Evolutionary conservation across 2,113 vertebrate species (phyloP).

Genomic region (Spermophilus dauricus): DNA sequence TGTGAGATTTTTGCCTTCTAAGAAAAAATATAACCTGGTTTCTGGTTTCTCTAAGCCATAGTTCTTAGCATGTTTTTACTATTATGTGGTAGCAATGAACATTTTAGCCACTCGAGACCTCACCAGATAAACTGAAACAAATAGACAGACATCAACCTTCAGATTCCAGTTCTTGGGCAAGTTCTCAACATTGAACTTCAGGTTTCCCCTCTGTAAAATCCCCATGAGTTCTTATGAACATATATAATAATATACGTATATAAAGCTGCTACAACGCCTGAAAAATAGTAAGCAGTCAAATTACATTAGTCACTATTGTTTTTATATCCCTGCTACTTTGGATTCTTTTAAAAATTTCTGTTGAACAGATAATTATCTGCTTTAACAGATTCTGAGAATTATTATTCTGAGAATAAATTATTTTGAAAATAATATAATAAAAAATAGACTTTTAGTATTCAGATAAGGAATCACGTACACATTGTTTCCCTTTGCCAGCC

Average conservation of each 20-base stretch:
- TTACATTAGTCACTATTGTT: slow-evolving; percentile 57
- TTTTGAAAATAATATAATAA: too few relatives aligned
- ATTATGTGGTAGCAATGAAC: background rate
- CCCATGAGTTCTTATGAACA: slow-evolving; percentile 31
- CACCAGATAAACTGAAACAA: slow-evolving; percentile 6
- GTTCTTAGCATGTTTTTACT: slow-evolving; percentile 17
- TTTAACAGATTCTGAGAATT: slow-evolving; percentile 52
- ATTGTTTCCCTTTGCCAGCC: background rate
- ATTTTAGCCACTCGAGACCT: slow-evolving; percentile 52
- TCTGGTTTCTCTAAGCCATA: background rate
- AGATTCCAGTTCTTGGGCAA: background rate
- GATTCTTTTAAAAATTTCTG: slow-evolving; percentile 63
- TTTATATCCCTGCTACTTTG: slow-evolving; percentile 39
- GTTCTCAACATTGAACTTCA: slow-evolving; percentile 56
- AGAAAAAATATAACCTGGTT: slow-evolving; percentile 41
- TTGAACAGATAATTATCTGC: slow-evolving; percentile 59
- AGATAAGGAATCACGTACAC: slow-evolving; percentile 46
- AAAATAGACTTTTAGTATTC: slow-evolving; percentile 25
- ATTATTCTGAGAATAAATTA: too few relatives aligned
- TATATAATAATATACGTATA: background rate
- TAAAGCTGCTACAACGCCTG: slow-evolving; percentile 29
- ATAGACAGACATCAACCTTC: slow-evolving; percentile 36
- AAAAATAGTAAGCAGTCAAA: slow-evolving; percentile 37
- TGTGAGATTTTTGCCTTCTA: slow-evolving; percentile 22
- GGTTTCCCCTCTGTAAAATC: slow-evolving; percentile 52